phyloP scores from a whole-genome alignment of 2,888 invertebrate genomes.

The Diaphora mendica region DNA sequence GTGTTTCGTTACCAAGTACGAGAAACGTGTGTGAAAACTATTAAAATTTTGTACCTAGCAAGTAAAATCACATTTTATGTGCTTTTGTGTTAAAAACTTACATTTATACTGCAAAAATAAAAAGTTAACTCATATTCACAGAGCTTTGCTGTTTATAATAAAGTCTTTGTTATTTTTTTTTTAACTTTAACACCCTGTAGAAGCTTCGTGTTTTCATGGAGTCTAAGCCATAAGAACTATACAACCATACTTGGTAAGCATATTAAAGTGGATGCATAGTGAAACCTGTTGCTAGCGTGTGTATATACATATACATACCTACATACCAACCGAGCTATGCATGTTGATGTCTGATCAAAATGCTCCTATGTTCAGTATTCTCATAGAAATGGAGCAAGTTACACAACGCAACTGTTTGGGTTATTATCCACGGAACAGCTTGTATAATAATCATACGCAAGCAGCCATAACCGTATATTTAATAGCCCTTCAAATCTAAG shows the following conservation, averaged over 20 bases:
- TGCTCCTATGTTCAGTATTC: background rate
- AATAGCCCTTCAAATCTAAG: slow-evolving; percentile 8
- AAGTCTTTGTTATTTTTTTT: background rate
- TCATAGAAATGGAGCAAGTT: slow-evolving; percentile 4
- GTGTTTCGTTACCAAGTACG: slow-evolving; percentile 11
- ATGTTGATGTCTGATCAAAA: slow-evolving; percentile 3
- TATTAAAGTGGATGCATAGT: background rate
- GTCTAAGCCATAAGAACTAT: background rate
- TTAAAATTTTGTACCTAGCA: slow-evolving; percentile 12
- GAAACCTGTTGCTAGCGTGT: background rate
- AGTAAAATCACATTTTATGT: slow-evolving; percentile 14
- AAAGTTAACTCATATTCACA: background rate
- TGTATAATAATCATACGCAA: slow-evolving; percentile 9
- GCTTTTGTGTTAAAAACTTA: slow-evolving; percentile 19
- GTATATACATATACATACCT: background rate
- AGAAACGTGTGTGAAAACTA: slow-evolving; percentile 11
- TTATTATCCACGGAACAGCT: background rate
- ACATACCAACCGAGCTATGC: background rate
- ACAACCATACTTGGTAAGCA: background rate
- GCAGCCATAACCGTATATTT: background rate
- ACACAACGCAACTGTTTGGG: background rate
- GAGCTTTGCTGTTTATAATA: slow-evolving; percentile 7
- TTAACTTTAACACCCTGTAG: background rate
- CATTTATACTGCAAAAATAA: slow-evolving; percentile 2
- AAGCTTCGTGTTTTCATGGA: background rate